Base-by-base conservation (phyloP, 2,113 vertebrate genomes). In the Chinchilla lanigera region DNA sequence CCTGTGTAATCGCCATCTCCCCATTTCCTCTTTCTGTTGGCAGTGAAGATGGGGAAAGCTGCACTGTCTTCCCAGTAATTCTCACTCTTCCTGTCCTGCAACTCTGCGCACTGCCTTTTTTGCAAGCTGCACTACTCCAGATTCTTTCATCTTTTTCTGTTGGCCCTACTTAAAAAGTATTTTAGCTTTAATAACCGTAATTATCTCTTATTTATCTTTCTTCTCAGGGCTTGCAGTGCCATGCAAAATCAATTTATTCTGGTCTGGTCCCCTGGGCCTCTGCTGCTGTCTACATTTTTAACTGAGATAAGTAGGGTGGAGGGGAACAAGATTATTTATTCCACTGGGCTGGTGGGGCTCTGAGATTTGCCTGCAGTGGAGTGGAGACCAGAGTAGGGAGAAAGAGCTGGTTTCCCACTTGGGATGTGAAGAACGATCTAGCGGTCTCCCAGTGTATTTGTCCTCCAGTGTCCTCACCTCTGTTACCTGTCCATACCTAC, bases 161-260 rank as follows among this genome's bases (percentile, higher is more conserved):
- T 61, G 85, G 33, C 28, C 24, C 19, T 71, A 91, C 54, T n/a
- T 71, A 16, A 61, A 87, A 95, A 96, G 28, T 52, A 38, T 67
- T 92, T 95, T 91, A 71, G 41, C 94, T 86, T 97, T 82, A 77
- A 96, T 86, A 82, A 94, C 63, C 60, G 60, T 71, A 85, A 93
- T 96, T 67, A 77, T 5, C 50, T 89, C 71, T 52, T 73, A 90
- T 90, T 94, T 95, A 56, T 89, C 78, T 71, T 86, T 89, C 71
- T 71, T 86, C 69, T 93, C 63, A 2, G 52, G 41, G 22, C 60
- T 50, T 89, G n/a, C 65, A 89, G 81, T 93, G 44, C 52, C 52
- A 47, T 6, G 26, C 33, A 88, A 88, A 95, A 69, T 33, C 63
- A 83, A 13, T 52, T 86, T 58, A 91, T 47, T 71, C 86, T 89